phyloP scores from a whole-genome alignment of 2,797 vertebrate species.

The Coregonus sp. region DNA sequence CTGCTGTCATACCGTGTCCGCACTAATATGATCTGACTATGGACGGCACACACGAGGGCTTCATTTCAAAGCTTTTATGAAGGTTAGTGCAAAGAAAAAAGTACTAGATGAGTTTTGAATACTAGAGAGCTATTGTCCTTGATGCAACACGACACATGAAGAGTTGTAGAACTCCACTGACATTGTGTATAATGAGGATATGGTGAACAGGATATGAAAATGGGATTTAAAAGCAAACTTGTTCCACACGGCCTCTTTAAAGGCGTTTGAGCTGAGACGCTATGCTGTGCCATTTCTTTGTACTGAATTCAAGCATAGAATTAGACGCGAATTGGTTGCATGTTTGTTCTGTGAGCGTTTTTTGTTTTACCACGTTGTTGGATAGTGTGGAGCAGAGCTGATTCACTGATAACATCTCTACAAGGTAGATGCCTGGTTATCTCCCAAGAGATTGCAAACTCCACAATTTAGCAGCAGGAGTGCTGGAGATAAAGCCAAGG shows the following conservation, averaged over 20 bases:
- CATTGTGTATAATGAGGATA: not conserved
- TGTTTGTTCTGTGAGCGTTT: not conserved
- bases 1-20: too few species aligned
- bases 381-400: not conserved
- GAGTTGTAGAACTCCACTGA: not conserved
- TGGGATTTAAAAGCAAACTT: not conserved
- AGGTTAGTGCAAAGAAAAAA: not conserved
- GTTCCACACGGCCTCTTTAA: not conserved
- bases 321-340: not conserved
- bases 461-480: not conserved
- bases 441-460: slow-evolving; percentile 30
- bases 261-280: not conserved
- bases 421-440: slow-evolving; percentile 16
- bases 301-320: not conserved
- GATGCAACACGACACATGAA: not conserved
- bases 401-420: slow-evolving; percentile 21
- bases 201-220: not conserved
- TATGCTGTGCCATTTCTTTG: not conserved
- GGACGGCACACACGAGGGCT: not conserved
- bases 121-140: too few species aligned
- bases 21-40: not conserved
- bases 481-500: slow-evolving; percentile 15
- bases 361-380: not conserved
- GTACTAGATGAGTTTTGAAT: too few species aligned
- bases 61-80: not conserved